phyloP scores from a whole-genome alignment of 2,888 invertebrate species.

The Monoplex corrugatus region DNA sequence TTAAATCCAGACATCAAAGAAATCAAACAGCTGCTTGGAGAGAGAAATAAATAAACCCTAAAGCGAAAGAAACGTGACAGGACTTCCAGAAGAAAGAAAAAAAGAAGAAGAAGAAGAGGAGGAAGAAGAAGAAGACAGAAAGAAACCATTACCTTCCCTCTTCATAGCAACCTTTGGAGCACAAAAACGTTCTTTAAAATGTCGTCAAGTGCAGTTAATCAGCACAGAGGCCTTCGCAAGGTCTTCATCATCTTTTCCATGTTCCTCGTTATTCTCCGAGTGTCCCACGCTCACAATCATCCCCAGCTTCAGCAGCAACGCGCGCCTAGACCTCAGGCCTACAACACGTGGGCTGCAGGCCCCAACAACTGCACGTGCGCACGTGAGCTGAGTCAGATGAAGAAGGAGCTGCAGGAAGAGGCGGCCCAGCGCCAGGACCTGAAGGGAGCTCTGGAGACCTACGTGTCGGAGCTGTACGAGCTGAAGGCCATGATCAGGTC shows the following conservation, averaged over 20 bases:
- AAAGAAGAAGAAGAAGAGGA: too few relatives aligned
- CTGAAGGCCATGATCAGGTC: slow-evolving; percentile 50
- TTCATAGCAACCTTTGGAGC: neutral
- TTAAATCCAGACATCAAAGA: neutral
- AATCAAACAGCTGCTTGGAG: neutral
- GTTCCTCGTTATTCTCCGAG: neutral
- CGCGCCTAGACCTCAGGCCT: neutral
- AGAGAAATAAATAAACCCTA: too few relatives aligned
- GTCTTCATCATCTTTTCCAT: neutral
- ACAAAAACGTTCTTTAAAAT: neutral
- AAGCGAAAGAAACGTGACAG: too few relatives aligned
- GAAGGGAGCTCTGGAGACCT: slow-evolving; percentile 57
- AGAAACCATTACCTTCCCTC: neutral
- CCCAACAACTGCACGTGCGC: slow-evolving; percentile 58
- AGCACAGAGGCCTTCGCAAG: neutral
- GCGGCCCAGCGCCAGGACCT: slow-evolving; percentile 54
- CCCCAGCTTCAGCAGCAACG: neutral
- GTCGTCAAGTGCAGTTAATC: neutral
- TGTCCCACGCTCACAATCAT: neutral
- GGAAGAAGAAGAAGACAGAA: too few relatives aligned
- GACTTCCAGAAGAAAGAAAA: too few relatives aligned
- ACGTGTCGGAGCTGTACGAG: slow-evolving; percentile 57
- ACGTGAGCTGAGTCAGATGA: slow-evolving; percentile 53
- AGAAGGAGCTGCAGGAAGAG: slow-evolving; percentile 57
- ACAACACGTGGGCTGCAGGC: neutral